These are phyloP conservation scores for Atta colombica DNA, from an alignment of 1,140 invertebrate species.

Conservation along the genomic window DNA sequence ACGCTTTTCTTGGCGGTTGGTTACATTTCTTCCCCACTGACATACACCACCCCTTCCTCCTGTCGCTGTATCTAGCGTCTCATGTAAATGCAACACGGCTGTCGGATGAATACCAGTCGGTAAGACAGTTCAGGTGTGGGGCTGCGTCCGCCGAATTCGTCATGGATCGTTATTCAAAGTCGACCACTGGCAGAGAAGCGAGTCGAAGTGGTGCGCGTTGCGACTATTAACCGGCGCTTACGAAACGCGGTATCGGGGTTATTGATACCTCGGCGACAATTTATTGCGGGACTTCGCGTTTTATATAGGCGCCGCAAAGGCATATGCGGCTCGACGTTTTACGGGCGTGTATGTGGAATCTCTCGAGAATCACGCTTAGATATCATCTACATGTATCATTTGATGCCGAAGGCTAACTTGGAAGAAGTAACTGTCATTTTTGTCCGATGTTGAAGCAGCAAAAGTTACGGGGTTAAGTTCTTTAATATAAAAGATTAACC, in stretches of 20 bases:
- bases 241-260: constrained; percentile 39
- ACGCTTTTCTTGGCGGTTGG: constrained; percentile 69
- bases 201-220: constrained; percentile 8
- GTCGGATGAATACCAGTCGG: constrained; percentile 54
- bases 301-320: constrained; percentile 23
- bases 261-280: constrained; percentile 65
- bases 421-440: constrained; percentile 36
- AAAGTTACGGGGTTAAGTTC: background rate
- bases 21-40: constrained; percentile 32
- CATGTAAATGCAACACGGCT: constrained; percentile 68
- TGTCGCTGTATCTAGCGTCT: constrained; percentile 13
- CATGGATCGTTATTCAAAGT: constrained; percentile 75
- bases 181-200: constrained; percentile 24
- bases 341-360: background rate
- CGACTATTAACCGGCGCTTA: constrained; percentile 56
- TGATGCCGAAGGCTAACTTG: background rate
- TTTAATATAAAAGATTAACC: constrained; percentile 36
- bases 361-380: background rate
- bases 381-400: background rate
- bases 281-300: constrained; percentile 45
- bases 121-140: constrained; percentile 37
- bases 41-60: background rate
- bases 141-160: constrained; percentile 69
- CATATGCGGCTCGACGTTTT: constrained; percentile 2
- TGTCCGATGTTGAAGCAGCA: background rate